Evolutionary conservation across 1,140 invertebrate species (phyloP).

Genomic region (Halictus rubicundus): DNA sequence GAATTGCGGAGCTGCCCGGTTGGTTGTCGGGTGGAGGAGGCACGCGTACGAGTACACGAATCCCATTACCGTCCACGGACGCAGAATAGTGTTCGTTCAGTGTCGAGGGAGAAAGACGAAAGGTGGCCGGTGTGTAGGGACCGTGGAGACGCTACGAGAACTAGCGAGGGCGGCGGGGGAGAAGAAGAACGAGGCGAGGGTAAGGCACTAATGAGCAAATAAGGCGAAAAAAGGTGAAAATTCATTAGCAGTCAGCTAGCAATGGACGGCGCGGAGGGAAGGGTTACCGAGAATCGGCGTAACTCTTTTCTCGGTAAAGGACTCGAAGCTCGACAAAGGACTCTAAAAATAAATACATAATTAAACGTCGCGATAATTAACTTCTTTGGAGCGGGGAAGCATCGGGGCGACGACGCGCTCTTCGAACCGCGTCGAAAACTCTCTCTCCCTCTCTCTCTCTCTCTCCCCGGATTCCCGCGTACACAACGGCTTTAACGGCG

Average conservation of each 20-base stretch:
- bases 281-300: slow-evolving; percentile 76
- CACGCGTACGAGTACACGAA: neutral
- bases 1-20: neutral
- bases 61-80: slow-evolving; percentile 20
- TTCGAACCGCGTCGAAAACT: neutral
- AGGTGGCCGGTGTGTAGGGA: slow-evolving; percentile 10
- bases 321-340: slow-evolving; percentile 71
- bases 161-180: neutral
- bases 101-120: slow-evolving; percentile 27
- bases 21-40: too few relatives aligned
- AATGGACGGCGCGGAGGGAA: slow-evolving; percentile 56
- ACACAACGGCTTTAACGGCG: too few relatives aligned
- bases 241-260: slow-evolving; percentile 77
- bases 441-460: too few relatives aligned
- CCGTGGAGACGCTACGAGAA: neutral
- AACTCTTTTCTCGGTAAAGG: slow-evolving; percentile 73
- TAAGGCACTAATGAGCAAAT: slow-evolving; percentile 76
- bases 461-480: neutral
- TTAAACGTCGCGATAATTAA: slow-evolving; percentile 78
- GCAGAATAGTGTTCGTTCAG: slow-evolving; percentile 36
- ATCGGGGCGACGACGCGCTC: neutral
- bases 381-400: slow-evolving; percentile 69
- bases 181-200: slow-evolving; percentile 58
- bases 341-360: slow-evolving; percentile 79
- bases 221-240: slow-evolving; percentile 76